A percentile compares a stretch with the other conserved stretches of the same genome.
Conservation (phyloP, 2,113 vertebrate genomes). For the Galbula dea region DNA sequence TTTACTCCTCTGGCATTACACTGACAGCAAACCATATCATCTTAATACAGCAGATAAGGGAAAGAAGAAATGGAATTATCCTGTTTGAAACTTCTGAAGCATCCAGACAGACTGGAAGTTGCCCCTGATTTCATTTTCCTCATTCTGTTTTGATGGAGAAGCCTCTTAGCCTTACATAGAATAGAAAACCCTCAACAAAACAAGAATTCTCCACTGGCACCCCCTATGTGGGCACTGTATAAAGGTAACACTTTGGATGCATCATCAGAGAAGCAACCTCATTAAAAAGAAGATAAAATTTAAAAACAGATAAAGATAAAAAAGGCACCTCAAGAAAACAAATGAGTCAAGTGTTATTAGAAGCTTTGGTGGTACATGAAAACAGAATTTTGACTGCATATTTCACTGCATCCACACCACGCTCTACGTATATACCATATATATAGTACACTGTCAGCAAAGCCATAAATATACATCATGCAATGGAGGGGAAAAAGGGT, state of each 20-base stretch:
- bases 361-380: neutral
- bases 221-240: neutral
- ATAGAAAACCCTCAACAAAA: neutral
- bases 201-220: neutral
- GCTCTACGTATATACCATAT: fast-evolving
- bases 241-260: neutral
- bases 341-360: neutral
- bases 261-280: neutral
- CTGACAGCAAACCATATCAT: neutral
- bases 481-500: neutral
- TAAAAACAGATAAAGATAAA: neutral
- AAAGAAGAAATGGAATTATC: slow-evolving; percentile 1
- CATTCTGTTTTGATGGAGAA: neutral
- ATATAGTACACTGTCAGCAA: neutral
- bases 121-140: neutral
- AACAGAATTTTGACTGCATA: neutral
- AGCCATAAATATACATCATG: neutral
- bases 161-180: neutral
- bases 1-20: neutral
- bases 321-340: neutral
- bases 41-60: neutral
- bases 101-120: neutral
- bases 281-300: neutral
- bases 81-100: neutral
- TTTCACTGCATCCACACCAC: neutral